These are phyloP conservation scores for Bombylius discolor DNA, from an alignment of 2,888 invertebrate genomes.

Conservation along the genomic window DNA sequence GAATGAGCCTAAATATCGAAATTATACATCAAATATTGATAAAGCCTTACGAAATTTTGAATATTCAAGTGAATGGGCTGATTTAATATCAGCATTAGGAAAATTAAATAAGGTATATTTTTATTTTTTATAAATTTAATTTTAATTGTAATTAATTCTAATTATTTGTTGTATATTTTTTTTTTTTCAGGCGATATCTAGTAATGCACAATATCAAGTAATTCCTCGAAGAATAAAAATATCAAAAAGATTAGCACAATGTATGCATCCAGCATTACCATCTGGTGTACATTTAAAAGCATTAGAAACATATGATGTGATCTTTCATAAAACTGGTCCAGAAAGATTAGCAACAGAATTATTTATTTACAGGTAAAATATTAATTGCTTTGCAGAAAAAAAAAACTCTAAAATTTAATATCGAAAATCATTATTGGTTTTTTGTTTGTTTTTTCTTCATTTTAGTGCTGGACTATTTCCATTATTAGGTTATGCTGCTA, in stretches of 20 bases:
- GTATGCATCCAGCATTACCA: slow-evolving; percentile 84
- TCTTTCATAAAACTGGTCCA: slow-evolving; percentile 78
- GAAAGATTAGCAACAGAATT: slow-evolving; percentile 65
- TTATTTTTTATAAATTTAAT: neutral
- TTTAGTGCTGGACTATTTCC: slow-evolving; percentile 64
- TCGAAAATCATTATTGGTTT: neutral
- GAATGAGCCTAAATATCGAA: slow-evolving; percentile 69
- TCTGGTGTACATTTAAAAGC: slow-evolving; percentile 86
- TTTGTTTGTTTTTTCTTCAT: slow-evolving; percentile 1
- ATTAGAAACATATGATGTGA: slow-evolving; percentile 79
- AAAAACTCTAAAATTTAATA: neutral
- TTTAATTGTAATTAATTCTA: neutral
- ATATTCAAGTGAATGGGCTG: slow-evolving; percentile 91
- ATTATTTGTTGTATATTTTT: slow-evolving; percentile 8
- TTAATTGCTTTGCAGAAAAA: neutral
- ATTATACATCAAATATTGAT: slow-evolving; percentile 68
- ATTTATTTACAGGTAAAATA: slow-evolving; percentile 60
- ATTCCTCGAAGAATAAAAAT: slow-evolving; percentile 79
- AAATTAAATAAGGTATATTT: slow-evolving; percentile 70
- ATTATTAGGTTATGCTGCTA: slow-evolving; percentile 74
- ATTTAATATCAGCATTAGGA: slow-evolving; percentile 77
- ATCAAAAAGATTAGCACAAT: slow-evolving; percentile 82
- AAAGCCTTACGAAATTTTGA: slow-evolving; percentile 84
- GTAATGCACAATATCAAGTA: slow-evolving; percentile 68
- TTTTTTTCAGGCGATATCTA: slow-evolving; percentile 52